Conservation (phyloP, 2,888 invertebrate species). For the Epirrhoe tristata region DNA sequence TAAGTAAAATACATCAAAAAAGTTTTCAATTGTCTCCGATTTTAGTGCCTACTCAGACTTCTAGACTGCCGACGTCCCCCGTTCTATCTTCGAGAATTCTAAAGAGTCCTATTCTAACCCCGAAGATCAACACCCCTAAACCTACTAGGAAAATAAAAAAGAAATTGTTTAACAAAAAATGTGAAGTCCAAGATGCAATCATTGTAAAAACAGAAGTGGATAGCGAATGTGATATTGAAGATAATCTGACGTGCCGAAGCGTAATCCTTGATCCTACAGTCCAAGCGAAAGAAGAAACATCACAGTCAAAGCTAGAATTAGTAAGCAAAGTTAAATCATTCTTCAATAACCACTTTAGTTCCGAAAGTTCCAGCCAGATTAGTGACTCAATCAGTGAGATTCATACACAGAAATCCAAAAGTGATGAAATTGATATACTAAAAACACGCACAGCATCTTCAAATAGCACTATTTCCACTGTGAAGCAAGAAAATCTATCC, state of each 20-base stretch:
- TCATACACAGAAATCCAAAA: constrained; percentile 56
- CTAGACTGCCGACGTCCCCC: constrained; percentile 51
- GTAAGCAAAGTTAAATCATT: constrained; percentile 64
- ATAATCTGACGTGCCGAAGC: constrained; percentile 13
- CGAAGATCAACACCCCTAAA: constrained; percentile 54
- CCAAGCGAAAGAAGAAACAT: constrained; percentile 11
- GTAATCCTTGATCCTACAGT: not conserved
- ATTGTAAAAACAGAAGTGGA: constrained; percentile 22
- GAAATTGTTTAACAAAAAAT: constrained; percentile 52
- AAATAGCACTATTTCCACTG: constrained; percentile 7
- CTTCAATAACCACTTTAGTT: constrained; percentile 70
- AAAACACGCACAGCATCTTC: constrained; percentile 49
- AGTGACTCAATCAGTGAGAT: constrained; percentile 69
- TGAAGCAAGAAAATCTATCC: constrained; percentile 6
- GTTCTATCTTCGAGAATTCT: constrained; percentile 46
- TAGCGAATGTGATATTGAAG: constrained; percentile 15
- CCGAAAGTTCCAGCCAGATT: constrained; percentile 62
- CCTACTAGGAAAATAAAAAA: constrained; percentile 56
- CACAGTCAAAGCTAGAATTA: constrained; percentile 46
- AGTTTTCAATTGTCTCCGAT: constrained; percentile 50
- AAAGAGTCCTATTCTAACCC: constrained; percentile 65
- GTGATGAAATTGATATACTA: constrained; percentile 66
- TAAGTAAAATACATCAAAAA: constrained; percentile 29
- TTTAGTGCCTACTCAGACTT: constrained; percentile 42
- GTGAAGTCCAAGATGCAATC: not conserved